Conservation (phyloP, 2,888 invertebrate species). For the Cheilosia pagana region DNA sequence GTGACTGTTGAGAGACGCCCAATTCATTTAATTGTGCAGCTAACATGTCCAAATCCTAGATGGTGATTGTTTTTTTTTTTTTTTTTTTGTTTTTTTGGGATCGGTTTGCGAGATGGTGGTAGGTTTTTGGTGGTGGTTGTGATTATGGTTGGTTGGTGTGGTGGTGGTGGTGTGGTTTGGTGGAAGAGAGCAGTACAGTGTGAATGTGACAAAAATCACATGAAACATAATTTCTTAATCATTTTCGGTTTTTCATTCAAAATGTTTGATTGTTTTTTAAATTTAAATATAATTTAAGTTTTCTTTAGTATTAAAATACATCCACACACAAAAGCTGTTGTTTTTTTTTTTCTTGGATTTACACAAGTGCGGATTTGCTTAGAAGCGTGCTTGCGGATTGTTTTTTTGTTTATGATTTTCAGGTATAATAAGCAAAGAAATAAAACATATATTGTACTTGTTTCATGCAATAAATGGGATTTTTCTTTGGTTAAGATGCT, state of each 20-base stretch:
- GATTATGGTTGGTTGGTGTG: constrained; percentile 75
- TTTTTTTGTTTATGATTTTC: background rate
- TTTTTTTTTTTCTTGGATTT: constrained; percentile 30
- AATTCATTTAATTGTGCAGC: constrained; percentile 98
- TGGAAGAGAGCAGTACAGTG: constrained; percentile 74
- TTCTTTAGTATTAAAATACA: constrained; percentile 47
- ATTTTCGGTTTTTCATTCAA: constrained; percentile 49
- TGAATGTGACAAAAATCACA: constrained; percentile 72
- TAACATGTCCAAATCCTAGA: constrained; percentile 96
- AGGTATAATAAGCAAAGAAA: background rate
- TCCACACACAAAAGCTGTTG: constrained; percentile 65
- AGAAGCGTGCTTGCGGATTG: constrained; percentile 58
- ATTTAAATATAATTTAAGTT: constrained; percentile 23
- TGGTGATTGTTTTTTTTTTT: constrained; percentile 79
- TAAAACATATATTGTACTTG: constrained; percentile 25
- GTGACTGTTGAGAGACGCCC: constrained; percentile 87
- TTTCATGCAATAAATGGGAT: constrained; percentile 60
- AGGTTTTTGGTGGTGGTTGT: constrained; percentile 73
- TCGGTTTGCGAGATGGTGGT: constrained; percentile 71
- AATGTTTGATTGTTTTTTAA: constrained; percentile 24
- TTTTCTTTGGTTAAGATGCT: constrained; percentile 17
- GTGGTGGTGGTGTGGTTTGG: constrained; percentile 66
- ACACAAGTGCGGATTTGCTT: constrained; percentile 20
- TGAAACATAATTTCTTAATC: constrained; percentile 71
- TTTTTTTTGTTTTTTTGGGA: constrained; percentile 78